These are phyloP conservation scores for Pristiophorus japonicus DNA, from an alignment of 2,113 vertebrate genomes.

Conservation along the genomic window DNA sequence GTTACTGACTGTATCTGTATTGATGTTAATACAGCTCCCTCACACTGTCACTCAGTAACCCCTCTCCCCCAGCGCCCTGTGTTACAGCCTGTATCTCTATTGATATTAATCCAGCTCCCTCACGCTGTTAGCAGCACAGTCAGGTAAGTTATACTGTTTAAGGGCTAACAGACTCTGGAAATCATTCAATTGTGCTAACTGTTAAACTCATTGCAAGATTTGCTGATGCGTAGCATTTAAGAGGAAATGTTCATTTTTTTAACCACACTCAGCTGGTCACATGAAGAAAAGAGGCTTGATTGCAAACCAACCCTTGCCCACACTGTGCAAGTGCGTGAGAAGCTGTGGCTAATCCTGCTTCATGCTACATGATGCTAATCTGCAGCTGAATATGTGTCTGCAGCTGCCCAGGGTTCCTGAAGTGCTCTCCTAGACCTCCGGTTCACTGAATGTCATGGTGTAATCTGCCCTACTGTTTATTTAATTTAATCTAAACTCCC, in stretches of 20 bases:
- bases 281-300: not conserved
- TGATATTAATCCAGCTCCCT: not conserved
- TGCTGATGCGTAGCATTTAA: not conserved
- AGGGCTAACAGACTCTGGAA: not conserved
- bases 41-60: too few relatives aligned
- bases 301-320: not conserved
- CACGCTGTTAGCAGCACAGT: not conserved
- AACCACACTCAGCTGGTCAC: not conserved
- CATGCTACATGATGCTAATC: not conserved
- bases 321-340: not conserved
- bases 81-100: too few relatives aligned
- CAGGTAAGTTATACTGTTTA: not conserved
- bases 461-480: not conserved
- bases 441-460: not conserved
- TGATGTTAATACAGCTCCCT: too few relatives aligned
- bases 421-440: not conserved
- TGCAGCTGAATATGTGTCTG: not conserved
- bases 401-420: not conserved
- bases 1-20: too few relatives aligned
- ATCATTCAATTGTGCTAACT: not conserved
- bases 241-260: slow-evolving; percentile 7
- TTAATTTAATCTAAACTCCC: not conserved
- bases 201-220: not conserved
- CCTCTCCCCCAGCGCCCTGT: too few relatives aligned
- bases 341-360: not conserved